A percentile compares a stretch with the other conserved stretches of the same genome.
Conservation (phyloP, 2,888 invertebrate genomes). For the Ceraclea dissimilis region DNA sequence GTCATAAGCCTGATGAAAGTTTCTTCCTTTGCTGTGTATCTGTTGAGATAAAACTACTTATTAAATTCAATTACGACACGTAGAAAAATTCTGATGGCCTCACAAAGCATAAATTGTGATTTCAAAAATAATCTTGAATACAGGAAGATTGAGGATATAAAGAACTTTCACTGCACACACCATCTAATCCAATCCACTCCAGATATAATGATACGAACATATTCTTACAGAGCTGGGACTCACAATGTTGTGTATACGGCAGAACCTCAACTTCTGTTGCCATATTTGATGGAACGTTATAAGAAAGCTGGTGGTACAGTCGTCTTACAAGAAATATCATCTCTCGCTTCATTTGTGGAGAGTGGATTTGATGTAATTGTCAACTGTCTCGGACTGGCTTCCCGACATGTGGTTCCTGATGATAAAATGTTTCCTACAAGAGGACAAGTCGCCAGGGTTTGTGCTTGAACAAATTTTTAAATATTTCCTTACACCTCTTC, state of each 20-base stretch:
- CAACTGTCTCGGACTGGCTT: conserved; percentile 70
- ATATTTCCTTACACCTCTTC: neutral
- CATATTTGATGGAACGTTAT: conserved; percentile 58
- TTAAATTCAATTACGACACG: too few relatives aligned
- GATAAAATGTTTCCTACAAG: conserved; percentile 55
- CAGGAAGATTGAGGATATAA: too few relatives aligned
- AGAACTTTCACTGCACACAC: too few relatives aligned
- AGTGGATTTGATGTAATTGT: conserved; percentile 61
- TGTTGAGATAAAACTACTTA: too few relatives aligned
- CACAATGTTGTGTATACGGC: conserved; percentile 53
- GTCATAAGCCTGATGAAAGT: too few relatives aligned
- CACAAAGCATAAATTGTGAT: too few relatives aligned
- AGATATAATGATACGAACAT: too few relatives aligned
- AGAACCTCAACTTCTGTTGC: conserved; percentile 58
- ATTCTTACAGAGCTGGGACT: conserved; percentile 11
- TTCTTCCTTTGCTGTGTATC: too few relatives aligned
- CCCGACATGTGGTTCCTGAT: conserved; percentile 57
- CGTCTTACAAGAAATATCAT: conserved; percentile 29
- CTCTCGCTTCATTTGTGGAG: conserved; percentile 39
- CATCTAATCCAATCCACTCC: too few relatives aligned
- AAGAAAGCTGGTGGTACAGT: conserved; percentile 54
- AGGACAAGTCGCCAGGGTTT: conserved; percentile 65
- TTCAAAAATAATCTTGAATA: too few relatives aligned
- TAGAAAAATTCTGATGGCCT: too few relatives aligned
- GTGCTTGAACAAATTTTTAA: conserved; percentile 3